Conservation (phyloP, 2,113 vertebrate genomes). For the Odocoileus hemionus region DNA sequence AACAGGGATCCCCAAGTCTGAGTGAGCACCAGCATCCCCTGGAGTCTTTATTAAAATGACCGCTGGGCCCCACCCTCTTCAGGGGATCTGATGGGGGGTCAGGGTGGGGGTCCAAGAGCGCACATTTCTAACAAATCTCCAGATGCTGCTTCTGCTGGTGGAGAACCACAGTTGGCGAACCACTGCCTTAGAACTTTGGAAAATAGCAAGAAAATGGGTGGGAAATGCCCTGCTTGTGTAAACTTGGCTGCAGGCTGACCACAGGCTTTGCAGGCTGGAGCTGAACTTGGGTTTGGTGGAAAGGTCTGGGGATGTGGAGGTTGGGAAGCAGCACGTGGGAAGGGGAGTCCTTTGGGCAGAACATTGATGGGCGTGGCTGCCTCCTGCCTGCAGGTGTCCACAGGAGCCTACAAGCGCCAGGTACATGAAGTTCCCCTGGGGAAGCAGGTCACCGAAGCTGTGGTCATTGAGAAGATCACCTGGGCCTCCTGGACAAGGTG, state of each 20-base stretch:
- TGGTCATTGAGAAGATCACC: conserved; percentile 90
- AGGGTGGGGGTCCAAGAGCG: not conserved
- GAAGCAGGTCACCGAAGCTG: conserved; percentile 87
- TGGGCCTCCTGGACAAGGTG: conserved; percentile 99
- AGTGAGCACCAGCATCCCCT: not conserved
- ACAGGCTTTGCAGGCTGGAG: not conserved
- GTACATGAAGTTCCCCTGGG: conserved; percentile 95
- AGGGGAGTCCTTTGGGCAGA: not conserved
- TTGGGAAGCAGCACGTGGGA: not conserved
- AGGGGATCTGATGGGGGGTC: not conserved
- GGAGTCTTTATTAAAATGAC: not conserved
- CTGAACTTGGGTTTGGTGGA: not conserved
- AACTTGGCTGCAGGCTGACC: not conserved
- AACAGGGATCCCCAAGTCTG: not conserved
- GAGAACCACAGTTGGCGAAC: not conserved
- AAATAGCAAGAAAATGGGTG: not conserved
- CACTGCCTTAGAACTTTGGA: not conserved
- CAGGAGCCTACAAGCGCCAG: conserved; percentile 92
- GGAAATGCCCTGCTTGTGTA: not conserved
- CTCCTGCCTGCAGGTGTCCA: conserved; percentile 86
- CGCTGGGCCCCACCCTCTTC: not conserved
- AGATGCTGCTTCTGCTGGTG: not conserved
- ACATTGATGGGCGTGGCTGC: not conserved
- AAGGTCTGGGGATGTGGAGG: not conserved
- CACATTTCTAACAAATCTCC: not conserved